These are phyloP conservation scores for Tapirus terrestris DNA, from an alignment of 2,113 vertebrate genomes.

Conservation along the genomic window DNA sequence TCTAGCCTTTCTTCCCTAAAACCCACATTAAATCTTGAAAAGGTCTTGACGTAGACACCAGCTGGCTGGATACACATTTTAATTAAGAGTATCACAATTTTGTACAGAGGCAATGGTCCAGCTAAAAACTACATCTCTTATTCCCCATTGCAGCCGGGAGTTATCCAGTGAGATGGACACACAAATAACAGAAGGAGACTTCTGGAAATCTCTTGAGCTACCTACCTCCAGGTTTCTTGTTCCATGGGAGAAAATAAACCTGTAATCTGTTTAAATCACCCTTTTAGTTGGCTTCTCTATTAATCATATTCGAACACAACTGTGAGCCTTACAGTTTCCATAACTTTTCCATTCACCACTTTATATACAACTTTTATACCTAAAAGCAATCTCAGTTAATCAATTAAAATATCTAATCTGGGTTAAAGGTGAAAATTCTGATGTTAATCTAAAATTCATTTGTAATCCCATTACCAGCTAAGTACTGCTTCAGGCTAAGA, in stretches of 20 bases:
- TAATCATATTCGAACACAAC: neutral
- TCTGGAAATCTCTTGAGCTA: neutral
- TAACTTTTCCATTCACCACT: neutral
- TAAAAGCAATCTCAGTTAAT: neutral
- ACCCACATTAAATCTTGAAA: neutral
- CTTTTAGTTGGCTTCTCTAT: neutral
- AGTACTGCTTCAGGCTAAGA: neutral
- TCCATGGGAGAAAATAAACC: neutral
- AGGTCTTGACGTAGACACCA: neutral
- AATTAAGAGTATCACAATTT: neutral
- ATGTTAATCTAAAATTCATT: neutral
- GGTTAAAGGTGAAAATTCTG: neutral
- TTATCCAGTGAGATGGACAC: neutral
- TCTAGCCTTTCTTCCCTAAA: neutral
- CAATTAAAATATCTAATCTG: neutral
- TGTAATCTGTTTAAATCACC: neutral
- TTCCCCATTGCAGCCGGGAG: neutral
- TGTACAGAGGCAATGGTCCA: neutral
- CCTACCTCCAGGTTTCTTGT: neutral
- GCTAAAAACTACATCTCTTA: neutral
- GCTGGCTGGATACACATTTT: neutral
- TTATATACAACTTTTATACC: neutral
- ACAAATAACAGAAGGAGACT: neutral
- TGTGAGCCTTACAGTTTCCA: neutral
- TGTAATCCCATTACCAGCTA: too few species aligned